Conservation (phyloP, 2,113 vertebrate genomes). For the Alaudala cheleensis region DNA sequence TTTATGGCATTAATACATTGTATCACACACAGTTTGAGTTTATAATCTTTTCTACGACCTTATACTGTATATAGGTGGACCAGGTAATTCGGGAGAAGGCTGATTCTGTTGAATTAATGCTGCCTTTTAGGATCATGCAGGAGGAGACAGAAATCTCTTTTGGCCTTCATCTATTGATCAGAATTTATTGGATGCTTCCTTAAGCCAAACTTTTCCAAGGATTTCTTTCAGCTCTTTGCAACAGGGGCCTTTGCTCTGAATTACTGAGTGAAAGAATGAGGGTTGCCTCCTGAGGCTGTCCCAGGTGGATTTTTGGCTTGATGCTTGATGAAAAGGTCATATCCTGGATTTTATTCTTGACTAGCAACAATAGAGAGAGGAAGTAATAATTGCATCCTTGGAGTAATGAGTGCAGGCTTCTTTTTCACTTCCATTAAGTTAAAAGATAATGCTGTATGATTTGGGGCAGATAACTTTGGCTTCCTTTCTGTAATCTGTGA, state of each 20-base stretch:
- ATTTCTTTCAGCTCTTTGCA: neutral
- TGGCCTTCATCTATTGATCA: neutral
- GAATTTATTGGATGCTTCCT: neutral
- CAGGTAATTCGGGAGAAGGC: neutral
- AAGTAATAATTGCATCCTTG: constrained; percentile 36
- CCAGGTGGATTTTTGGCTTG: constrained; percentile 22
- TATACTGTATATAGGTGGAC: neutral
- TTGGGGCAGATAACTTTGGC: neutral
- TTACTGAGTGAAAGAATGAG: neutral
- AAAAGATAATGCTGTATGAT: neutral
- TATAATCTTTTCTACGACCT: neutral
- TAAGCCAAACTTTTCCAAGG: neutral
- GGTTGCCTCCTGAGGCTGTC: neutral
- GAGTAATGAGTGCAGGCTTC: neutral
- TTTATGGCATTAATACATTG: neutral
- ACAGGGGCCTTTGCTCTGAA: neutral
- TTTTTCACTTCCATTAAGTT: constrained; percentile 9
- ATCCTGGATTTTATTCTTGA: constrained; percentile 23
- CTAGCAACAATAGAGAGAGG: neutral
- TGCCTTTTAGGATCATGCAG: neutral
- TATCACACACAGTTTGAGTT: neutral
- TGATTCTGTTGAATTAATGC: neutral
- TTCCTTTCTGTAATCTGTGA: neutral
- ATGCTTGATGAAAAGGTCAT: neutral
- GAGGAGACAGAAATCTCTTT: neutral